These are phyloP conservation scores for Orgyia antiqua DNA, from an alignment of 2,888 invertebrate genomes.

Conservation along the genomic window DNA sequence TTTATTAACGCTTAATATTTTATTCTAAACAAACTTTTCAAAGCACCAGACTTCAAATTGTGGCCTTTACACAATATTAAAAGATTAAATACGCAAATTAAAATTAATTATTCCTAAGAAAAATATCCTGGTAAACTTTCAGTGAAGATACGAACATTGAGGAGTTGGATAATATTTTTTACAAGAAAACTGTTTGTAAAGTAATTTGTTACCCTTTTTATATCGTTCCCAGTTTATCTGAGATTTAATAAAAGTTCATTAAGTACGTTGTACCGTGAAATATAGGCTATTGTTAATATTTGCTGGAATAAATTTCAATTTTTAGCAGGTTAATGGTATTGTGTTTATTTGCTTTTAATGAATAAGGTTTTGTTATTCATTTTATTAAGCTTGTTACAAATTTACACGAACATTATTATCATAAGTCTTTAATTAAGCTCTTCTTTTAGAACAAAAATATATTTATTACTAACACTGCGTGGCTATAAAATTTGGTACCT, in stretches of 20 bases:
- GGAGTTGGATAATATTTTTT: constrained; percentile 19
- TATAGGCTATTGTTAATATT: constrained; percentile 13
- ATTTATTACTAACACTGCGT: no score
- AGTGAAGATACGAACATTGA: constrained; percentile 6
- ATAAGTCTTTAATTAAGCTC: no score
- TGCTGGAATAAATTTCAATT: constrained; percentile 12
- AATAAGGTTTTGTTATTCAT: no score
- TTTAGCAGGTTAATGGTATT: neutral
- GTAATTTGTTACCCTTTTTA: constrained; percentile 44
- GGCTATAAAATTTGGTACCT: no score
- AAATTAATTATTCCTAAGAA: neutral
- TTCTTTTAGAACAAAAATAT: no score
- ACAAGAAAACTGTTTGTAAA: constrained; percentile 33
- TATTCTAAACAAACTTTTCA: no score
- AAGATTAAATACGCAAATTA: neutral
- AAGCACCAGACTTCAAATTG: no score
- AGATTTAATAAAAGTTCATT: constrained; percentile 48
- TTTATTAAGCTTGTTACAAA: no score
- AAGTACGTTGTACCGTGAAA: constrained; percentile 16
- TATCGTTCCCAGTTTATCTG: constrained; percentile 32
- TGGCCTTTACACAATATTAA: neutral
- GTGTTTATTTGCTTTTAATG: neutral
- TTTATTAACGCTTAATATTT: no score
- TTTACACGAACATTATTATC: no score
- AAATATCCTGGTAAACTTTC: constrained; percentile 4